A percentile compares a stretch with the other conserved stretches of the same genome.
phyloP scores from a whole-genome alignment of 1,140 invertebrate species.

The Lasioglossum albipes region DNA sequence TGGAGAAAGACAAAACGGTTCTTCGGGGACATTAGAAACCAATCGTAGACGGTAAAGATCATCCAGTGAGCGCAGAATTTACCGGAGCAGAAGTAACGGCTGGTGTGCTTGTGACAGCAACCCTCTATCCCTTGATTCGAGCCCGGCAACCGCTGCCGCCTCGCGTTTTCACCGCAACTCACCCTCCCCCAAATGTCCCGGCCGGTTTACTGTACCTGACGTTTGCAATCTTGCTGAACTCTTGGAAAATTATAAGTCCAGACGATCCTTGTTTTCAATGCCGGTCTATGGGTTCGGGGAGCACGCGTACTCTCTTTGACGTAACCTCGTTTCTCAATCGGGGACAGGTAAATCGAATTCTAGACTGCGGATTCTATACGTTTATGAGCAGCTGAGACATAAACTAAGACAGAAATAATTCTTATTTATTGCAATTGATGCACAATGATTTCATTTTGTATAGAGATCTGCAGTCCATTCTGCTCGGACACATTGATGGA shows the following conservation, averaged over 20 bases:
- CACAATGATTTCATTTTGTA: too few relatives aligned
- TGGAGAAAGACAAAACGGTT: slow-evolving; percentile 26
- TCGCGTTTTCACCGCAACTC: slow-evolving; percentile 74
- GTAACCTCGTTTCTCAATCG: not conserved
- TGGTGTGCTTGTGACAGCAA: slow-evolving; percentile 78
- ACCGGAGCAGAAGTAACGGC: slow-evolving; percentile 79
- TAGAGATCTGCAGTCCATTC: too few relatives aligned
- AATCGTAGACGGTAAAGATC: slow-evolving; percentile 66
- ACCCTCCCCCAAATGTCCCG: slow-evolving; percentile 70
- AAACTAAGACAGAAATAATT: too few relatives aligned
- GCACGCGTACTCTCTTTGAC: not conserved
- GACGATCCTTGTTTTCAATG: slow-evolving; percentile 10
- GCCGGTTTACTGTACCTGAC: slow-evolving; percentile 77
- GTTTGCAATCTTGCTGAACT: slow-evolving; percentile 76
- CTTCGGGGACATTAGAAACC: slow-evolving; percentile 49
- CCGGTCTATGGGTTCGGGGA: not conserved
- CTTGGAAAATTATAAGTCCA: slow-evolving; percentile 78
- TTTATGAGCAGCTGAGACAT: too few relatives aligned
- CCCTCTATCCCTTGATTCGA: slow-evolving; percentile 65
- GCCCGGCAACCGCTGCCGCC: slow-evolving; percentile 55
- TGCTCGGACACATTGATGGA: too few relatives aligned
- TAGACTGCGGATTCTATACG: too few relatives aligned
- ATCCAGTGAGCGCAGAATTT: slow-evolving; percentile 72
- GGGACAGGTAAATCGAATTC: too few relatives aligned
- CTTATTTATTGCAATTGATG: too few relatives aligned